Base-by-base conservation (phyloP, 2,113 vertebrate species). In the Perca schrenkii region DNA sequence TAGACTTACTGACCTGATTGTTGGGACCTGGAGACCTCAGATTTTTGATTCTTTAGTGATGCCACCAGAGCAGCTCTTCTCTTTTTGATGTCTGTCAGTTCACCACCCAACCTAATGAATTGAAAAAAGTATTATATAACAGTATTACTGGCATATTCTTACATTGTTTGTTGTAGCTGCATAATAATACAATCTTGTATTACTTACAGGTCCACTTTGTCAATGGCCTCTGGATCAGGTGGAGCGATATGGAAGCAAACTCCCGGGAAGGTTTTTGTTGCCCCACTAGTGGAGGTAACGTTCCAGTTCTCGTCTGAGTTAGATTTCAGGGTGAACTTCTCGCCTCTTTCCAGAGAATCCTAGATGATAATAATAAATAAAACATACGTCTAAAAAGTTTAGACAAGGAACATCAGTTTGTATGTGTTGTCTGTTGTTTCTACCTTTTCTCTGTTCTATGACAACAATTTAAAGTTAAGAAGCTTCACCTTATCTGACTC, bases 211-310 rank as follows among this genome's bases (percentile, higher is more conserved):
- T 97, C 96, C 87, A 96, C 94, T 84, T 87, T 96, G 69, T 96
- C 92, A 56, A 96, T 92, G 14, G 97, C 94, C 0, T 98, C 97
- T 0, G 91, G 84, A 88, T 99, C 97, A 16, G 98, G 97, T 0
- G 98, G 96, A 49, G 97, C 97, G 83, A 99, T 96, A 77, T 89
- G 90, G 92, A 99, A 97, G 64, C 98, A 99, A 79, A 96, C 94
- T 43, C 96, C 96, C 1, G 98, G 98, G 66, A 96, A 95, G 0
- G 84, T 90, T 87, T 95, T 96, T 66, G 94, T 93, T 54, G 90
- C 78, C 0, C 96, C 96, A 1, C 93, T 31, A 0, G 82, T 88
- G 47, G 91, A 91, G 76, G 95, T 90, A 19, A 99, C 88, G 0
- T 96, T 90, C 98, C 98, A 99, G 77, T 95, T 97, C 66, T 96